These are phyloP conservation scores for Linurgus olivaceus DNA, from an alignment of 2,797 vertebrate species.

Conservation along the genomic window DNA sequence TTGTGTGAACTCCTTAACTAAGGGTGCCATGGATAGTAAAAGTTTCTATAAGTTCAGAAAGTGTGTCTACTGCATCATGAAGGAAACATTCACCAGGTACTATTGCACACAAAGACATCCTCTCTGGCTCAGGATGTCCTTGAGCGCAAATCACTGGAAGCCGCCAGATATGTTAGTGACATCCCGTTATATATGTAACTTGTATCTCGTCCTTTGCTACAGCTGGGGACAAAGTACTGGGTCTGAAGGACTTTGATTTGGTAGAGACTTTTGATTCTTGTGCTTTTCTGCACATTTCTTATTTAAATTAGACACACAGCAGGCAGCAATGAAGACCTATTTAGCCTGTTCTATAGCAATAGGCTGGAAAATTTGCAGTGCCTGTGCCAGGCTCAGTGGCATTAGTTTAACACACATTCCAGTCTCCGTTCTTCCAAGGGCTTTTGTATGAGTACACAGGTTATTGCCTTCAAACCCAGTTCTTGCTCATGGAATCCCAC, in stretches of 20 bases:
- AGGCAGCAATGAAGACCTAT: background rate
- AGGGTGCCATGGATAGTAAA: background rate
- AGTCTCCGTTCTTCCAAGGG: background rate
- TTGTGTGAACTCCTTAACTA: background rate
- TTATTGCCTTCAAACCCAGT: background rate
- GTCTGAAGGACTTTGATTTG: background rate
- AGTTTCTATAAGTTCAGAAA: background rate
- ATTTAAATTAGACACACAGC: background rate
- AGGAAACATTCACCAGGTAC: background rate
- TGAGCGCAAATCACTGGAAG: background rate
- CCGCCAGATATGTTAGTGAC: background rate
- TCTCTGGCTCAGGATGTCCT: background rate
- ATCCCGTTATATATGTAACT: background rate
- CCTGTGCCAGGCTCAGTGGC: background rate
- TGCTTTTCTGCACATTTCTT: background rate
- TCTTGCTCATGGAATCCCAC: background rate
- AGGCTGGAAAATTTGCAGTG: background rate
- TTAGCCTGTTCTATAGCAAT: background rate
- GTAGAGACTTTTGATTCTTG: background rate
- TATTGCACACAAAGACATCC: background rate
- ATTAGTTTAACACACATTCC: background rate
- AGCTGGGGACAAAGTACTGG: background rate
- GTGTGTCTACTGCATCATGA: background rate
- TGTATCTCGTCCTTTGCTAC: background rate
- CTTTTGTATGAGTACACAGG: background rate